Evolutionary conservation across 1,140 invertebrate genomes (phyloP), one percentile per base, ranked within the genome.

Genomic region (Ephestia elutella): DNA sequence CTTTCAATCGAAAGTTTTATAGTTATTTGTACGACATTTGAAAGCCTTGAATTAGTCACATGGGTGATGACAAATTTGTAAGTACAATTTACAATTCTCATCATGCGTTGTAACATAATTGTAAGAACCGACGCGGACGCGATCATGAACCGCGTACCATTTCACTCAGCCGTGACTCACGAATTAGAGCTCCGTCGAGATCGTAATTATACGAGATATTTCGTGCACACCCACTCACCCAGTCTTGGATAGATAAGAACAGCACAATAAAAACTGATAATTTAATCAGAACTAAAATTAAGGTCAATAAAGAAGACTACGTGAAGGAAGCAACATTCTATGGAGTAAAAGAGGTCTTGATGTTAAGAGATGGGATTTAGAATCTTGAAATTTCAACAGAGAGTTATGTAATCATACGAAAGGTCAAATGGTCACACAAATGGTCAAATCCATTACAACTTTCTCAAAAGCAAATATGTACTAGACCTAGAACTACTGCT

Each of bases 151-250:
- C 65, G 71, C 75, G 73, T 75, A 71, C 74, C 75, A 80, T 83
- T 83, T 85, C 76, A 73, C 70, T 73, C 66, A 67, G 70, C 75
- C 82, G 84, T 87, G 84, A 87, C 75, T 84, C 84, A 85, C 80
- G 80, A 85, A 84, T 81, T 82, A 85, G 76, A 84, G 65, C 82
- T 85, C 56, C 60, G 66, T 59, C 65, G 71, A 82, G 75, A 82
- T 82, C 69, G 74, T 79, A 84, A 86, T 82, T 83, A 86, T 76
- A 74, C 61, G 63, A 70, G 67, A 72, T 78, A 82, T 82, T 80
- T 78, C 73, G 75, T 79, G 75, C 66, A 75, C 72, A 75, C 69
- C 67, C 72, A 75, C 70, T 71, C 63, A 57, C 57, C 59, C 62
- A 63, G 62, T 61, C 62, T 60, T 54, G 56, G 59, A 51, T 59